A percentile compares a stretch with the other conserved stretches of the same genome.
Conservation (phyloP, 2,888 invertebrate genomes). For the Agelastica alni region DNA sequence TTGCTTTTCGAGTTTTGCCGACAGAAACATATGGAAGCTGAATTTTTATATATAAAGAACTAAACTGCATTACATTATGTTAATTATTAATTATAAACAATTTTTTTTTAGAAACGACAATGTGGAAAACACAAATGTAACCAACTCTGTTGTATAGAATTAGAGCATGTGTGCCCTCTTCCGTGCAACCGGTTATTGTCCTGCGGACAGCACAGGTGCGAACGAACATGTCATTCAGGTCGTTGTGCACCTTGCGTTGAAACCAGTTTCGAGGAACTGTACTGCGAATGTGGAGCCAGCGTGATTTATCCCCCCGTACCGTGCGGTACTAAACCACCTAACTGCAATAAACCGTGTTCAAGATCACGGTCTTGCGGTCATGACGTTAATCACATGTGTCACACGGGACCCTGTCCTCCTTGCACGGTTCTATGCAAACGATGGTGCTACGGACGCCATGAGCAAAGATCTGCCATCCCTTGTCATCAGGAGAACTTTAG, state of each 20-base stretch:
- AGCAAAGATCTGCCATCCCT: slow-evolving; percentile 85
- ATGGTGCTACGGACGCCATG: slow-evolving; percentile 67
- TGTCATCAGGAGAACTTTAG: slow-evolving; percentile 86
- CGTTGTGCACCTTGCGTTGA: slow-evolving; percentile 78
- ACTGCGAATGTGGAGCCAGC: slow-evolving; percentile 87
- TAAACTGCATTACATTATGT: no score
- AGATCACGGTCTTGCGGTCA: slow-evolving; percentile 80
- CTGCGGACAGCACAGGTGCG: slow-evolving; percentile 89
- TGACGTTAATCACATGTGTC: slow-evolving; percentile 83
- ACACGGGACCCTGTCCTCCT: slow-evolving; percentile 77
- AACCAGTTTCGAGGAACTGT: slow-evolving; percentile 84
- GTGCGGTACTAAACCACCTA: slow-evolving; percentile 87
- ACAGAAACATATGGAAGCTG: no score
- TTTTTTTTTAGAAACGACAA: slow-evolving; percentile 65
- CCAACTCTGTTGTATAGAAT: slow-evolving; percentile 83
- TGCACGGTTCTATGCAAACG: slow-evolving; percentile 86
- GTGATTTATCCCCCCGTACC: slow-evolving; percentile 89
- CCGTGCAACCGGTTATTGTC: slow-evolving; percentile 80
- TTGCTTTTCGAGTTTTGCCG: no score
- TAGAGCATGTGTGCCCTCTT: slow-evolving; percentile 83
- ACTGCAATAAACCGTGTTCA: slow-evolving; percentile 77
- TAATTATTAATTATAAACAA: no score
- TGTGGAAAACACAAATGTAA: slow-evolving; percentile 92
- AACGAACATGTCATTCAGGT: slow-evolving; percentile 87
- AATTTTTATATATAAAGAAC: no score